These are phyloP conservation scores for Amblyopsis hoosieri DNA, from an alignment of 2,797 vertebrate genomes.

Conservation along the genomic window DNA sequence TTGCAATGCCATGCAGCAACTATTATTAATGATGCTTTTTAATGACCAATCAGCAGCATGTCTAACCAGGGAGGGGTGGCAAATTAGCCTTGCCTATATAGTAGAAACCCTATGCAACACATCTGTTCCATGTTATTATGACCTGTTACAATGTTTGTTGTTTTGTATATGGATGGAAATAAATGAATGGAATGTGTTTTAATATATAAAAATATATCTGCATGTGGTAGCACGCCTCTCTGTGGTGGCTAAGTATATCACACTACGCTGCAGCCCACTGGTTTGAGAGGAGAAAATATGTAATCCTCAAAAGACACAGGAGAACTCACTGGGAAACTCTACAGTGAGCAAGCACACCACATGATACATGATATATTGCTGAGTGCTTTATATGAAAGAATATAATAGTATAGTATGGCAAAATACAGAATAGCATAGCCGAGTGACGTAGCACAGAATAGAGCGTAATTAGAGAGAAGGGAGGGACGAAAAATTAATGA, in stretches of 20 bases:
- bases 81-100: no score
- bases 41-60: no score
- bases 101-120: no score
- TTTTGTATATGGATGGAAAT: neutral
- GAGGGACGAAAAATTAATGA: neutral
- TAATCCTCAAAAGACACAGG: constrained; percentile 43
- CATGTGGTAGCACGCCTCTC: constrained; percentile 20
- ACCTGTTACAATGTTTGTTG: no score
- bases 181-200: no score
- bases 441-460: constrained; percentile 1
- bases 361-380: constrained; percentile 22
- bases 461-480: neutral
- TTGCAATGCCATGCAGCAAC: no score
- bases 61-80: no score
- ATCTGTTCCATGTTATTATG: no score
- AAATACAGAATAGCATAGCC: neutral
- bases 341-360: constrained; percentile 8
- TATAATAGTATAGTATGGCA: neutral
- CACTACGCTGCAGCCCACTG: constrained; percentile 8
- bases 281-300: constrained; percentile 35
- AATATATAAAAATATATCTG: constrained; percentile 8
- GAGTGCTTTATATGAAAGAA: constrained; percentile 1
- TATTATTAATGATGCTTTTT: no score
- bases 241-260: constrained; percentile 21
- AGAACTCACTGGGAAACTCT: constrained; percentile 10